Percentiles rank a stretch among this genome's conserved stretches.
Conservation (phyloP, 2,888 invertebrate species). For the Agrochola lota region DNA sequence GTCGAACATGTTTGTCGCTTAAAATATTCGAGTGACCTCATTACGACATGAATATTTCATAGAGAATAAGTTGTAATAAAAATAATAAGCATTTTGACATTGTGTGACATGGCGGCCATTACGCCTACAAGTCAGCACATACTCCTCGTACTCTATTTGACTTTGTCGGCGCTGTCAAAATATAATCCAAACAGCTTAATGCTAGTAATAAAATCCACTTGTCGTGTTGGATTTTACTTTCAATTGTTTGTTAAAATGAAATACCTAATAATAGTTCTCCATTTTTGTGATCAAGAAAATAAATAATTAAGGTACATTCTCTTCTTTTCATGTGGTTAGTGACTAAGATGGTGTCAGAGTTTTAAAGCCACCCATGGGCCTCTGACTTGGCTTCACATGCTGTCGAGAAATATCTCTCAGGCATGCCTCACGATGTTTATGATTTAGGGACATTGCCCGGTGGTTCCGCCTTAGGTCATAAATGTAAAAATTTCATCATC, state of each 20-base stretch:
- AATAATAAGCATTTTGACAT: conserved; percentile 67
- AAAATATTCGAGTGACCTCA: conserved; percentile 63
- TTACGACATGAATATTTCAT: conserved; percentile 66
- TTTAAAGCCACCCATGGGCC: too few species aligned
- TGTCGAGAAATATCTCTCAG: too few species aligned
- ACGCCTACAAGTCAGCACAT: conserved; percentile 29
- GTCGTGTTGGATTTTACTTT: conserved; percentile 22
- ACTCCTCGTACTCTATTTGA: conserved; percentile 22
- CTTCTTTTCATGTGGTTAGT: too few species aligned
- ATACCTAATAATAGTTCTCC: neutral
- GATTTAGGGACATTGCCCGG: too few species aligned
- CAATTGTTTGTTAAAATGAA: conserved; percentile 1
- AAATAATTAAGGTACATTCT: neutral
- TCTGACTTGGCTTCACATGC: too few species aligned
- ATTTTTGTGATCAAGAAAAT: neutral
- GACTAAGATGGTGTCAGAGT: too few species aligned
- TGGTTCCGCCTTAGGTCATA: too few species aligned
- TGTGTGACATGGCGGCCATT: conserved; percentile 54
- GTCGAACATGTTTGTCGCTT: conserved; percentile 46
- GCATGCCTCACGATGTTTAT: too few species aligned
- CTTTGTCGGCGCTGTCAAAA: conserved; percentile 32
- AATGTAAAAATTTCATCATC: too few species aligned
- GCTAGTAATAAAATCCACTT: conserved; percentile 32
- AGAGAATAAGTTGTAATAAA: conserved; percentile 59
- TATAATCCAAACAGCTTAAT: conserved; percentile 38